Base-by-base conservation (phyloP, 2,888 invertebrate genomes). In the Escarpia spicata region DNA sequence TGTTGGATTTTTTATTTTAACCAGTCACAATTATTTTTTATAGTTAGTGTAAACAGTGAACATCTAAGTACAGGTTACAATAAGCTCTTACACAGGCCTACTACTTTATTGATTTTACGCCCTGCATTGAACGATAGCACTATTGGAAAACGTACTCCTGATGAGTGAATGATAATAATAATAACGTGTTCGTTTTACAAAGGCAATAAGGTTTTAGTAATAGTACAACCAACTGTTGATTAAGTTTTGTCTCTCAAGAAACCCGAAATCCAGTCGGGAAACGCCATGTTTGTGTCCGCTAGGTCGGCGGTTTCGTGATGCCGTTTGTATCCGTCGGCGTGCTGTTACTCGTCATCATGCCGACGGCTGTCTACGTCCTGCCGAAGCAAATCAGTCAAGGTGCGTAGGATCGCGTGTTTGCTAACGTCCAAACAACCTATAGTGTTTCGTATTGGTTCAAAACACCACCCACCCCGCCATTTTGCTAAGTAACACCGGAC, bases 221-320 rank as follows among this genome's bases (percentile, higher is more conserved):
- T 26, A 75, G 26, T 75, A 26, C 6, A 15, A 75, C 75, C 75
- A n/a, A 26, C n/a, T 75, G 52, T 52, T 52, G 52, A 52, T 15
- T 9, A 15, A 37, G 37, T 37, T 37, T 37, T 37, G 37, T 37
- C 37, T 37, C 37, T 37, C 37, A 37, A 37, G 37, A 37, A 37
- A 37, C 37, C 37, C 37, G 37, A 37, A 37, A 37, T 37, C 37
- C 37, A 37, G 37, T 37, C 37, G 8, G 15, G 52, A 52, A 52
- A 15, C 52, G 9, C 52, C 9, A 12, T 75, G 19, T 75, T 26
- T n/a, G 75, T 75, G 6, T n/a, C 75, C n/a, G 26, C 4, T 26
- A 98, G 98, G 97, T 98, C 95, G 98, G 98, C 95, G 98, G 98
- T 94, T 98, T 98, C 96, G 97, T 97, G 93, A 96, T 98, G 95